Conservation (phyloP, 2,113 vertebrate species). For the Epinephelus moara region DNA sequence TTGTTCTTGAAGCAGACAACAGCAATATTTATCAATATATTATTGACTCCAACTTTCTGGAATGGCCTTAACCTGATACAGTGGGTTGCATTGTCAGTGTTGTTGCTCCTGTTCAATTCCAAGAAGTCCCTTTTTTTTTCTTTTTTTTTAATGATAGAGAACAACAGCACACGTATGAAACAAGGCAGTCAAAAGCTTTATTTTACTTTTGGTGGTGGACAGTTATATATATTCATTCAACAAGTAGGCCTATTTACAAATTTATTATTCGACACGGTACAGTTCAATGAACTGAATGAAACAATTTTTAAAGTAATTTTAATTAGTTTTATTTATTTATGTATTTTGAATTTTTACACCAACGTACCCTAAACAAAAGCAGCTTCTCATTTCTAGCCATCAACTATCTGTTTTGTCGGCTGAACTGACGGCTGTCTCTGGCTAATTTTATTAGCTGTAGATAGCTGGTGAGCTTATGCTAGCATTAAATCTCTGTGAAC, state of each 20-base stretch:
- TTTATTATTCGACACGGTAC: background rate
- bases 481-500: no score
- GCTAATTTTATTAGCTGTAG: no score
- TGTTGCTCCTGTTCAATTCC: conserved; percentile 16
- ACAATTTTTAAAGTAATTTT: background rate
- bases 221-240: background rate
- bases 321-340: background rate
- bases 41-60: conserved; percentile 62
- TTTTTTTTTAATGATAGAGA: background rate
- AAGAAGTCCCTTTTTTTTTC: conserved; percentile 3
- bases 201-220: background rate
- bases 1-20: conserved; percentile 31
- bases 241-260: no score
- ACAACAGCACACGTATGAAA: background rate
- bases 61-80: conserved; percentile 46
- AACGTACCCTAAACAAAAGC: background rate
- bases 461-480: no score
- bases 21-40: conserved; percentile 56
- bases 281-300: background rate
- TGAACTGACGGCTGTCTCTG: background rate
- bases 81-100: background rate
- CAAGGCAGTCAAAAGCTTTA: background rate
- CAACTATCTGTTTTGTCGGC: background rate
- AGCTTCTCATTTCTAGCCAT: background rate
- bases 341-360: background rate